Evolutionary conservation across 1,140 invertebrate species (phyloP).

Genomic region (Caenorhabditis latens): DNA sequence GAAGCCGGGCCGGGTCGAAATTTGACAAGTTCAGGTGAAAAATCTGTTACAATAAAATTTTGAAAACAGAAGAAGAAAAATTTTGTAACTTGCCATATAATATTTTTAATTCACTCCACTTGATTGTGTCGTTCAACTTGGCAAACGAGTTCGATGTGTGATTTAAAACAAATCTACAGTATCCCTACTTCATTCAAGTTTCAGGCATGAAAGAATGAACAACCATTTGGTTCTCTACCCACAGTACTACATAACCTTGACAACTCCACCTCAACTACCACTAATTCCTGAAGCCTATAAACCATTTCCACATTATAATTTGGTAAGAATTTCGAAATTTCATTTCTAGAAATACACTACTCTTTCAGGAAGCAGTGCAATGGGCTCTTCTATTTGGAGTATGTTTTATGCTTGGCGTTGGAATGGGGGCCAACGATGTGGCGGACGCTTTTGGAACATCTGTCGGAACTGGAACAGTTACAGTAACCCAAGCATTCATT

Average conservation of each 20-base stretch:
- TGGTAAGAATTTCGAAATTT: background rate
- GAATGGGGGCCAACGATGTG: slow-evolving; percentile 89
- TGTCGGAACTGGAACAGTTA: slow-evolving; percentile 79
- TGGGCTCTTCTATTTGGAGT: slow-evolving; percentile 86
- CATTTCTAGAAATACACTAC: background rate
- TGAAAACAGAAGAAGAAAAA: too few relatives aligned
- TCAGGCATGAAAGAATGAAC: background rate
- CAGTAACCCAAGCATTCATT: slow-evolving; percentile 89
- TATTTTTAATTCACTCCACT: too few relatives aligned
- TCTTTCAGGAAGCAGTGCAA: slow-evolving; percentile 68
- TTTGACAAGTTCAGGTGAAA: too few relatives aligned
- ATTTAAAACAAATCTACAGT: too few relatives aligned
- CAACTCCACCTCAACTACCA: background rate
- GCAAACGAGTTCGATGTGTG: too few relatives aligned
- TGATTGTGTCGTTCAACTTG: too few relatives aligned
- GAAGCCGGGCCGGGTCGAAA: too few relatives aligned
- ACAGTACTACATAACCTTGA: background rate
- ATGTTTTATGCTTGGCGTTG: slow-evolving; percentile 93
- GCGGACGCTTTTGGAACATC: slow-evolving; percentile 61
- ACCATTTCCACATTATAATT: slow-evolving; percentile 46
- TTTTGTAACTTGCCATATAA: too few relatives aligned
- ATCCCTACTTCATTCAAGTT: background rate
- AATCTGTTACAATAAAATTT: too few relatives aligned
- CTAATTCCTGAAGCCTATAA: background rate
- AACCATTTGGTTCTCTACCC: background rate